A percentile compares a stretch with the other conserved stretches of the same genome.
Conservation (phyloP, 2,797 vertebrate genomes). For the Brachymystax lenok region DNA sequence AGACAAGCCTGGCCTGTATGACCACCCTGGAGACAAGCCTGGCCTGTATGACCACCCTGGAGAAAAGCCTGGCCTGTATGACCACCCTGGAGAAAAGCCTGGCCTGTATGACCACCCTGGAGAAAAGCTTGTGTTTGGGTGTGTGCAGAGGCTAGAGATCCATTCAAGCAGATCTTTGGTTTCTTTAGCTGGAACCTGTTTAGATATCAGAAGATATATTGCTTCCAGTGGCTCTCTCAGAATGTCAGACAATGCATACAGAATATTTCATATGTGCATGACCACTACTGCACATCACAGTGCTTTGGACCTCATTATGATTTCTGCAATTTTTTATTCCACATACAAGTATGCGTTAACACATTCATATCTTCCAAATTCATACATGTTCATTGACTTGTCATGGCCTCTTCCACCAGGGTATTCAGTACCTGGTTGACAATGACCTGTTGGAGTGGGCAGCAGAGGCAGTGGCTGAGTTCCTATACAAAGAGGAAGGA, state of each 20-base stretch:
- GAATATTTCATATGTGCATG: background rate
- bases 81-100: background rate
- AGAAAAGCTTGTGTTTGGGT: background rate
- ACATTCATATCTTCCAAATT: background rate
- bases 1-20: no score
- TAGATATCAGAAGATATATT: background rate
- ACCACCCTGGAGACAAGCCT: no score
- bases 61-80: no score
- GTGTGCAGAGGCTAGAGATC: background rate
- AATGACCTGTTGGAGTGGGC: conserved; percentile 76
- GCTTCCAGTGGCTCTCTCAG: background rate
- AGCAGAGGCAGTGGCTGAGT: conserved; percentile 81
- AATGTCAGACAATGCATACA: background rate
- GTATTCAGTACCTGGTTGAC: conserved; percentile 82
- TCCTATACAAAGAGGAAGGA: conserved; percentile 93
- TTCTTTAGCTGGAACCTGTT: background rate
- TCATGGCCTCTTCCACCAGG: conserved; percentile 65
- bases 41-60: no score
- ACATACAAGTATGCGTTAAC: no score
- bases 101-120: background rate
- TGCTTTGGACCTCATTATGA: no score
- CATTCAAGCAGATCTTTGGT: background rate
- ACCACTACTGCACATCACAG: background rate
- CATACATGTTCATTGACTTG: background rate
- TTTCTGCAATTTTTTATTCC: no score